Percentiles rank a stretch among this genome's conserved stretches.
Evolutionary conservation across 2,797 vertebrate genomes (phyloP).

Genomic region (Sebastes oblongus): DNA sequence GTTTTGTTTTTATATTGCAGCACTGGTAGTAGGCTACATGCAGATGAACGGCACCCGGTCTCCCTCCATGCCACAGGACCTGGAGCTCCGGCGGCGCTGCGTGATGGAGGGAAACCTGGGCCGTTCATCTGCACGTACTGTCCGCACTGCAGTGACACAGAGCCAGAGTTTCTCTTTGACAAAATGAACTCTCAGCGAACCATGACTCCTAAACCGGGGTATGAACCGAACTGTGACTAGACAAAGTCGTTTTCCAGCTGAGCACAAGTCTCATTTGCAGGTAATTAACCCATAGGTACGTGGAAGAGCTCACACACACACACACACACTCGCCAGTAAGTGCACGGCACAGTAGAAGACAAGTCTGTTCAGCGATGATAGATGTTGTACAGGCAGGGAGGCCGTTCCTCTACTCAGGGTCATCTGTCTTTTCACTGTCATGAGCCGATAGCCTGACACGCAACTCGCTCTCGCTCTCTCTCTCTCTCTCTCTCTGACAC

Average conservation of each 20-base stretch:
- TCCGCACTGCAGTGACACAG: neutral
- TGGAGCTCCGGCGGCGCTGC: no score
- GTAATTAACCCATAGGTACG: slow-evolving; percentile 46
- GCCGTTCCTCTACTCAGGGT: slow-evolving; percentile 65
- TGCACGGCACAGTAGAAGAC: slow-evolving; percentile 50
- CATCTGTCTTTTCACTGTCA: slow-evolving; percentile 75
- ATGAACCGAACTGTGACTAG: neutral
- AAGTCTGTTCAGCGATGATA: slow-evolving; percentile 74
- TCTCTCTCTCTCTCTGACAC: neutral
- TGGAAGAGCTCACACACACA: neutral
- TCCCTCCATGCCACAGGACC: no score
- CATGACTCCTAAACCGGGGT: neutral
- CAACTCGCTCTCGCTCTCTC: neutral
- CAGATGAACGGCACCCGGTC: no score
- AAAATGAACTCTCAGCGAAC: neutral
- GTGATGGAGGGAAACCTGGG: no score
- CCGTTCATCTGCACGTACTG: no score
- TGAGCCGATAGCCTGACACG: slow-evolving; percentile 51
- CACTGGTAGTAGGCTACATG: no score
- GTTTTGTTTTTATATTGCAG: no score
- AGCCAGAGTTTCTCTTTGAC: neutral
- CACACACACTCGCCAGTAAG: slow-evolving; percentile 26
- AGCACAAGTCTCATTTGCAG: slow-evolving; percentile 35
- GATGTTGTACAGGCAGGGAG: slow-evolving; percentile 73
- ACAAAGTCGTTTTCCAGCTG: slow-evolving; percentile 30